Conservation (phyloP, 1,140 invertebrate species). For the Cydia strobilella region DNA sequence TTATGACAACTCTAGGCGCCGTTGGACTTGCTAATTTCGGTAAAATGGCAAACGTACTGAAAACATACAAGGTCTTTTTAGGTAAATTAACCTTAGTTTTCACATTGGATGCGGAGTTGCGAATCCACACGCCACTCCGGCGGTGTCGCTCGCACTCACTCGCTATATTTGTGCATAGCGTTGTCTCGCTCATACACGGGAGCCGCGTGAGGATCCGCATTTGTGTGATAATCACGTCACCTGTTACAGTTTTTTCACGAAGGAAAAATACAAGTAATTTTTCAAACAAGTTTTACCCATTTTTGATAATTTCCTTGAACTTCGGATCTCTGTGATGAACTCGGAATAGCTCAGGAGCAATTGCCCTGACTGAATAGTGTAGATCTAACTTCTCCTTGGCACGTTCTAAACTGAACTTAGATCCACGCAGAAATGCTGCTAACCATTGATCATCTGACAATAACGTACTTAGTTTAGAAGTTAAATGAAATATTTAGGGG, state of each 20-base stretch:
- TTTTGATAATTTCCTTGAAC: constrained; percentile 62
- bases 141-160: too few relatives aligned
- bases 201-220: too few relatives aligned
- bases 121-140: too few relatives aligned
- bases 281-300: constrained; percentile 56
- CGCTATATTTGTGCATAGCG: too few relatives aligned
- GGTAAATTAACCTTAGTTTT: too few relatives aligned
- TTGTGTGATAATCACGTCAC: too few relatives aligned
- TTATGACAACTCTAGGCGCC: constrained; percentile 78
- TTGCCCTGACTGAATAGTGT: constrained; percentile 79
- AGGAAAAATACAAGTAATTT: too few relatives aligned
- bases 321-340: constrained; percentile 64
- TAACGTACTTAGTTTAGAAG: too few relatives aligned
- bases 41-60: constrained; percentile 48
- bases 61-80: constrained; percentile 31
- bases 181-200: too few relatives aligned
- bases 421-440: constrained; percentile 90
- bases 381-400: constrained; percentile 91
- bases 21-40: constrained; percentile 63
- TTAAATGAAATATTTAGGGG: too few relatives aligned
- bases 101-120: too few relatives aligned
- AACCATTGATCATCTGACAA: constrained; percentile 86
- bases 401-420: constrained; percentile 91
- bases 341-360: constrained; percentile 65
- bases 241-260: too few relatives aligned